Evolutionary conservation across 2,113 vertebrate genomes (phyloP).

Genomic region (Loxodonta africana): DNA sequence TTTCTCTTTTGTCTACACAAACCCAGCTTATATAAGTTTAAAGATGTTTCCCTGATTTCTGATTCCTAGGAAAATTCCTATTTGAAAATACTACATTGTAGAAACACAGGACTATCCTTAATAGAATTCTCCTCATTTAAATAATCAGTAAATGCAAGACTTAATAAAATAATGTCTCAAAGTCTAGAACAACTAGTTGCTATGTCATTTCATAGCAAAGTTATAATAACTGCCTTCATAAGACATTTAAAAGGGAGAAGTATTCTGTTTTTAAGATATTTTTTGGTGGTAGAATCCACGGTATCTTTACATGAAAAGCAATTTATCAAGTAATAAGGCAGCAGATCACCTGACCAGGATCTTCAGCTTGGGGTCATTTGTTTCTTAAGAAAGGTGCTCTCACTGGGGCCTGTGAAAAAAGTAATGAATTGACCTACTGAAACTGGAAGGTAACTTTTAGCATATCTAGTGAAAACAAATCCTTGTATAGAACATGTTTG

Average conservation of each 20-base stretch:
- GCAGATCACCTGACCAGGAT: background rate
- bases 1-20: slow-evolving; percentile 32
- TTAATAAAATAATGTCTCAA: slow-evolving; percentile 26
- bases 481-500: background rate
- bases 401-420: background rate
- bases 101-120: background rate
- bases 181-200: background rate
- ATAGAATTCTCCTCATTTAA: slow-evolving; percentile 47
- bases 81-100: slow-evolving; percentile 42
- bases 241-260: slow-evolving; percentile 33
- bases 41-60: background rate
- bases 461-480: slow-evolving; percentile 36
- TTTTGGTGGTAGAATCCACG: background rate
- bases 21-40: background rate
- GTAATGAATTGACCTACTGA: slow-evolving; percentile 33
- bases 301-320: slow-evolving; percentile 48
- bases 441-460: background rate
- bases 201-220: background rate
- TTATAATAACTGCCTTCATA: background rate
- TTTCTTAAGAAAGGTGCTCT: slow-evolving; percentile 31
- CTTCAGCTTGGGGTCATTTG: slow-evolving; percentile 39
- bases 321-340: slow-evolving; percentile 58
- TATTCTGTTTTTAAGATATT: slow-evolving; percentile 7
- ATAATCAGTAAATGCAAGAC: slow-evolving; percentile 59
- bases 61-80: background rate